Percentiles rank a stretch among this genome's conserved stretches.
phyloP scores from a whole-genome alignment of 2,797 vertebrate genomes.

The Gymnocypris eckloni region DNA sequence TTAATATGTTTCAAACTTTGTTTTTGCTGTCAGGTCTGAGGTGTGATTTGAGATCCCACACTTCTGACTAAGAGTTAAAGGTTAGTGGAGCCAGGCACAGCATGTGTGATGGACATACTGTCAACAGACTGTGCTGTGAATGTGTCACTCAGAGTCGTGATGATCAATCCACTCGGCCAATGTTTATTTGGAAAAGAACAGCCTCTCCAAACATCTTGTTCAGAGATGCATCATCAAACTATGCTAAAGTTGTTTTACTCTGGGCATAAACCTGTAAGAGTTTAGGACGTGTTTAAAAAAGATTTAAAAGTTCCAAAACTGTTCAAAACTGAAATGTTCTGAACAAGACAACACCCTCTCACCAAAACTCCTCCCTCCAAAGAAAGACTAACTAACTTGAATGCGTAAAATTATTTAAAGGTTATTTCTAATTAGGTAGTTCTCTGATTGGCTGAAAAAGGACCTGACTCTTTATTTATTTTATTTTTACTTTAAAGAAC shows the following conservation, averaged over 20 bases:
- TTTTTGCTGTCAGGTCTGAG: constrained; percentile 23
- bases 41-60: constrained; percentile 22
- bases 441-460: background rate
- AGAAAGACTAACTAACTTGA: background rate
- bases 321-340: background rate
- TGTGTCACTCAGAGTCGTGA: constrained; percentile 50
- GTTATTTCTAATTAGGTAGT: background rate
- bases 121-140: constrained; percentile 48
- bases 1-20: constrained; percentile 1
- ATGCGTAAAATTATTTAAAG: background rate
- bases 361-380: background rate
- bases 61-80: constrained; percentile 51
- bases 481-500: background rate
- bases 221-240: background rate
- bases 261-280: background rate
- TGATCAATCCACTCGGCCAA: background rate
- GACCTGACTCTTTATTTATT: background rate
- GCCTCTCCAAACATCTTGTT: constrained; percentile 24
- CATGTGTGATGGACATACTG: constrained; percentile 51
- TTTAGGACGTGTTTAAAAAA: background rate
- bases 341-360: background rate
- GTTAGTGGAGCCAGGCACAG: constrained; percentile 44
- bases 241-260: background rate
- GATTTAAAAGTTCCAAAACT: background rate
- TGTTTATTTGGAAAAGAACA: constrained; percentile 25